Evolutionary conservation across 2,888 invertebrate genomes (phyloP).

Genomic region (Thumatha senex): DNA sequence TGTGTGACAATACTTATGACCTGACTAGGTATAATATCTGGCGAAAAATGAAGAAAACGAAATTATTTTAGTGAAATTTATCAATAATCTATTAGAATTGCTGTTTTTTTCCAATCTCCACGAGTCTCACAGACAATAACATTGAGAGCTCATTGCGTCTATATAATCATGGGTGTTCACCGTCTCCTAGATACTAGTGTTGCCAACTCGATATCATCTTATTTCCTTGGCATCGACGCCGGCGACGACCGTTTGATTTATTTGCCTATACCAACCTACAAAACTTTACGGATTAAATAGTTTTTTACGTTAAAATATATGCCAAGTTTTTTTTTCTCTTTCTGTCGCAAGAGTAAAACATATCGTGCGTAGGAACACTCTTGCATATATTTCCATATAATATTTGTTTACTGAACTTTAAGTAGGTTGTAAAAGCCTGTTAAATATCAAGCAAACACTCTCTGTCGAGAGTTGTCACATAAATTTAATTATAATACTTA

Average conservation of each 20-base stretch:
- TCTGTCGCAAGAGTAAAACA: conserved; percentile 43
- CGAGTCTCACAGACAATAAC: conserved; percentile 15
- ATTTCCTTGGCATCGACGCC: conserved; percentile 80
- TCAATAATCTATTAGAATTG: background rate
- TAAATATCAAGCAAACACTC: conserved; percentile 24
- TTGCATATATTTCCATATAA: conserved; percentile 24
- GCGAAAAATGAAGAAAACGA: too few relatives aligned
- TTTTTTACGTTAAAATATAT: conserved; percentile 62
- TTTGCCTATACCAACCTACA: conserved; percentile 72
- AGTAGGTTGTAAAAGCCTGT: conserved; percentile 21
- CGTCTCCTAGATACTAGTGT: conserved; percentile 57
- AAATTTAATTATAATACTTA: conserved; percentile 12
- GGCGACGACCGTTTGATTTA: conserved; percentile 72
- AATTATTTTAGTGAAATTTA: too few relatives aligned
- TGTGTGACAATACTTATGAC: too few relatives aligned
- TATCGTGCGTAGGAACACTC: conserved; percentile 35
- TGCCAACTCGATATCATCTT: conserved; percentile 80
- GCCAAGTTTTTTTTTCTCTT: conserved; percentile 44
- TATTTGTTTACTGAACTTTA: conserved; percentile 29
- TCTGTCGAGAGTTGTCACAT: conserved; percentile 15
- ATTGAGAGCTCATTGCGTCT: conserved; percentile 30
- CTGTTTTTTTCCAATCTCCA: background rate
- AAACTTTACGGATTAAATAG: conserved; percentile 79
- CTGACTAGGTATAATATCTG: too few relatives aligned
- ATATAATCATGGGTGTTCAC: conserved; percentile 26